Conservation (phyloP, 2,113 vertebrate genomes). For the Microcebus ravelobensis region DNA sequence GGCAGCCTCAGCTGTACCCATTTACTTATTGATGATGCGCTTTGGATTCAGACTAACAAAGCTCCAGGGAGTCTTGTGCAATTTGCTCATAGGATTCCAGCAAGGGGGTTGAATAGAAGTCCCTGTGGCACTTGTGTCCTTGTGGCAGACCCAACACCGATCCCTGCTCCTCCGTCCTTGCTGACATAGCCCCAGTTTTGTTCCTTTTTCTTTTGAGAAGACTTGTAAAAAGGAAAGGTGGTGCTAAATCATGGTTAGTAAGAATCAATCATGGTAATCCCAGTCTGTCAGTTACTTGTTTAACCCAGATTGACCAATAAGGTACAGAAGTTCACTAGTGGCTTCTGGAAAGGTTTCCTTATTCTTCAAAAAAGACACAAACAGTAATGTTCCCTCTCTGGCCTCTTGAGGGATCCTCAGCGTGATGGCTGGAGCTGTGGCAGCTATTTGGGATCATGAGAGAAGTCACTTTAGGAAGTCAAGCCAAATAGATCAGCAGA, state of each 20-base stretch:
- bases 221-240: background rate
- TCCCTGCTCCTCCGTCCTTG: background rate
- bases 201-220: background rate
- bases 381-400: background rate
- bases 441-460: background rate
- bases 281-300: background rate
- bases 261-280: background rate
- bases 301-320: background rate
- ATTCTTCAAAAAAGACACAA: background rate
- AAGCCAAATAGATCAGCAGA: background rate
- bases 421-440: background rate
- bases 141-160: background rate
- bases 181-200: background rate
- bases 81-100: background rate
- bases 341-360: background rate
- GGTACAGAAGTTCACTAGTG: background rate
- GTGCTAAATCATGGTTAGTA: background rate
- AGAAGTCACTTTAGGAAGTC: background rate
- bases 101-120: background rate
- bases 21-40: too few species aligned
- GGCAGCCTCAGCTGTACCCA: background rate
- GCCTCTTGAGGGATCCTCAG: background rate
- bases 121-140: background rate
- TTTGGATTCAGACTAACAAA: background rate
- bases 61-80: background rate